Evolutionary conservation across 2,113 vertebrate species (phyloP).

Genomic region (Psilopogon haemacephalus): DNA sequence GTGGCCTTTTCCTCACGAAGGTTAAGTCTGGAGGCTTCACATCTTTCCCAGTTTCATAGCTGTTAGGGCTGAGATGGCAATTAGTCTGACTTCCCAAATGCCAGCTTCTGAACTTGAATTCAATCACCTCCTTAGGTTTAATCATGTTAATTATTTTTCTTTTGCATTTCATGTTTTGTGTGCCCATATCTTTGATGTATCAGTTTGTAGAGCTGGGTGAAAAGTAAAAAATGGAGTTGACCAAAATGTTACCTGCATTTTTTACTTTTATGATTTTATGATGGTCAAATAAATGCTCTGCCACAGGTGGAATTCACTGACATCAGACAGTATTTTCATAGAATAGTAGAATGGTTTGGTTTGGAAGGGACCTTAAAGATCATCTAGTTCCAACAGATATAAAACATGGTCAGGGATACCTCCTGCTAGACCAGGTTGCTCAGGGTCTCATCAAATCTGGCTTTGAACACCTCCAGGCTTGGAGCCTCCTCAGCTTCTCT

Average conservation of each 20-base stretch:
- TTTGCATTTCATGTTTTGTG: not conserved
- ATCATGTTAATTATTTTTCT: not conserved
- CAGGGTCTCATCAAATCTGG: no score
- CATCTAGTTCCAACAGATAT: no score
- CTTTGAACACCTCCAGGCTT: no score
- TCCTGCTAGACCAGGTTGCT: no score
- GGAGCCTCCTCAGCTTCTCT: no score
- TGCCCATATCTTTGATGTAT: not conserved
- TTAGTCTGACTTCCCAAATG: not conserved
- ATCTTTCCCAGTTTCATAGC: not conserved
- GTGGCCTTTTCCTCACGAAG: not conserved
- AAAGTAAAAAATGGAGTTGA: not conserved
- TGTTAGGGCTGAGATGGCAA: not conserved
- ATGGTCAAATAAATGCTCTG: not conserved
- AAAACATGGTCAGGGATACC: no score
- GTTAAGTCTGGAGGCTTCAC: not conserved
- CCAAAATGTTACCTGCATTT: not conserved
- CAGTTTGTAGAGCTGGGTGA: not conserved
- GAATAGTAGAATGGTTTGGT: no score
- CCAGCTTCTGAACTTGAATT: not conserved
- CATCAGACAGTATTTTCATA: not conserved
- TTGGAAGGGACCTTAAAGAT: no score
- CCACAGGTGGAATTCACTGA: not conserved
- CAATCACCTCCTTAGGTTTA: not conserved
- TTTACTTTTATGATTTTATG: not conserved